phyloP scores from a whole-genome alignment of 2,797 vertebrate species.

The Natrix natrix region DNA sequence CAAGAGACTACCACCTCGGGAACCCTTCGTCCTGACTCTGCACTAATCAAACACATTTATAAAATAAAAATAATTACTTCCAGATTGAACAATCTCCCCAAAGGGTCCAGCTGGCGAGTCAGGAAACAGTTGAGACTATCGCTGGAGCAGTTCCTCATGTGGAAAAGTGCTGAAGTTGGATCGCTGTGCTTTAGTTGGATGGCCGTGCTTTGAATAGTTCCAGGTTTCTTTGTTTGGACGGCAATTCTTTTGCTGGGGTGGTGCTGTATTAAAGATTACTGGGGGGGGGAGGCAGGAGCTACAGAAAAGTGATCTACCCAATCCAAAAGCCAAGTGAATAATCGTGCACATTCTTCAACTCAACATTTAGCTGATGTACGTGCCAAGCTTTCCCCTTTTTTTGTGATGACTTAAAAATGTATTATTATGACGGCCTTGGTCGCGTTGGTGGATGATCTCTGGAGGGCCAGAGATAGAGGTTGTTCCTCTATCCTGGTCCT shows the following conservation, averaged over 20 bases:
- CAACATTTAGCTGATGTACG: not conserved
- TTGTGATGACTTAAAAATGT: not conserved
- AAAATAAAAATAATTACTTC: not conserved
- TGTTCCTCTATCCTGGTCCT: too few relatives aligned
- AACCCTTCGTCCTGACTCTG: not conserved
- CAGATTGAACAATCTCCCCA: conserved; percentile 20
- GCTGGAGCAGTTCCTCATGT: not conserved
- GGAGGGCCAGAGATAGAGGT: too few relatives aligned
- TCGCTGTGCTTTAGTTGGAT: not conserved
- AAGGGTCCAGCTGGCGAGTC: not conserved
- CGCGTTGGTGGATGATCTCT: too few relatives aligned
- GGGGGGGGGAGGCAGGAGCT: not conserved
- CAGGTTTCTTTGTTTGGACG: not conserved
- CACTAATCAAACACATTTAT: conserved; percentile 3
- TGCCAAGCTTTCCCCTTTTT: not conserved
- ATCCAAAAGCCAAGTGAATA: not conserved
- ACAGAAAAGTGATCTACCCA: not conserved
- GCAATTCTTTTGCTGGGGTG: not conserved
- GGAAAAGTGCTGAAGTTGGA: not conserved
- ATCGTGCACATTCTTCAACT: not conserved
- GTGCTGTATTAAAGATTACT: not conserved
- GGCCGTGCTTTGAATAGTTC: not conserved
- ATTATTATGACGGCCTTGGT: not conserved
- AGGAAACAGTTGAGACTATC: not conserved
- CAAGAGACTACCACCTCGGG: not conserved